Percentiles rank a stretch among this genome's conserved stretches.
Conservation (phyloP, 2,113 vertebrate species). For the Malurus cyaneus region DNA sequence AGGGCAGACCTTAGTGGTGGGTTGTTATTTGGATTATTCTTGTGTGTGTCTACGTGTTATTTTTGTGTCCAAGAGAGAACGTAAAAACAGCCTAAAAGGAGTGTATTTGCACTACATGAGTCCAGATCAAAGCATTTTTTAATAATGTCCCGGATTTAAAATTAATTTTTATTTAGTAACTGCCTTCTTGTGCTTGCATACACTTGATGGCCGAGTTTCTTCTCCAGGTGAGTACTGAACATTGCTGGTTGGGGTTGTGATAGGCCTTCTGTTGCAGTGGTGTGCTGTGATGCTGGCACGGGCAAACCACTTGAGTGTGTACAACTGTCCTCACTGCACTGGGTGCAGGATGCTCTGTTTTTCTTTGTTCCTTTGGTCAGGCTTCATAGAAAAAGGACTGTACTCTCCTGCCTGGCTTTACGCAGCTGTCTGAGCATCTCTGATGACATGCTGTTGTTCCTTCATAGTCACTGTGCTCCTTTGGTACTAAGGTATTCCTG, state of each 20-base stretch:
- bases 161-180: background rate
- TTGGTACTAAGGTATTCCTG: background rate
- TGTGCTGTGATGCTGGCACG: background rate
- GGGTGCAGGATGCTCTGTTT: background rate
- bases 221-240: background rate
- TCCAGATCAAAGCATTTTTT: background rate
- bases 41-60: background rate
- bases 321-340: background rate
- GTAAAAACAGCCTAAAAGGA: background rate
- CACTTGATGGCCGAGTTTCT: background rate
- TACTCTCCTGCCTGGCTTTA: background rate
- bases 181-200: background rate
- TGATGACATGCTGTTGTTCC: background rate
- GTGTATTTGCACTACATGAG: background rate
- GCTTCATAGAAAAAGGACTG: background rate
- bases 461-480: background rate
- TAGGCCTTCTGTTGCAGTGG: background rate
- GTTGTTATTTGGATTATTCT: background rate
- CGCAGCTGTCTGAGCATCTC: background rate
- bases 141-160: background rate
- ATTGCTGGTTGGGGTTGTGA: background rate
- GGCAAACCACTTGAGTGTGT: background rate
- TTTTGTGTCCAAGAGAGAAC: background rate
- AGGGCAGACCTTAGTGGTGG: background rate
- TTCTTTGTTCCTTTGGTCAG: background rate